phyloP scores from a whole-genome alignment of 1,140 invertebrate genomes.

The Holcopasites calliopsidis region DNA sequence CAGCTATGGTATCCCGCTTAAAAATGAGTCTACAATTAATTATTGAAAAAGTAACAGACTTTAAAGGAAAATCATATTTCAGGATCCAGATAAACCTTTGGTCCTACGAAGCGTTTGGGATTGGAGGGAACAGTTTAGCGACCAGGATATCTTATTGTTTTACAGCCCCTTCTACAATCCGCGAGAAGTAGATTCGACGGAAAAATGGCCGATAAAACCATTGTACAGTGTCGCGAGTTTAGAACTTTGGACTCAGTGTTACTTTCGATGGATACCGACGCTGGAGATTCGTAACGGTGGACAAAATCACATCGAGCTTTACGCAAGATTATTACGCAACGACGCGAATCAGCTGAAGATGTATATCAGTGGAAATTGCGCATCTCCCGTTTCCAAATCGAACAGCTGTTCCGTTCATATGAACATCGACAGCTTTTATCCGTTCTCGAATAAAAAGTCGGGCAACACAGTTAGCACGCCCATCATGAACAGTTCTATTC shows the following conservation, averaged over 20 bases:
- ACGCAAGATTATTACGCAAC: slow-evolving; percentile 80
- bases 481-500: slow-evolving; percentile 75
- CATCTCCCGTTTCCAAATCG: slow-evolving; percentile 66
- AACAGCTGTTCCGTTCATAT: slow-evolving; percentile 68
- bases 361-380: slow-evolving; percentile 61
- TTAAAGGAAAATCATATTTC: no score
- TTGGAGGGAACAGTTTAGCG: slow-evolving; percentile 90
- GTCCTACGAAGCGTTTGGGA: slow-evolving; percentile 89
- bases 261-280: slow-evolving; percentile 91
- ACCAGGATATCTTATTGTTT: slow-evolving; percentile 88
- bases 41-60: no score
- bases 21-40: no score
- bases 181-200: slow-evolving; percentile 48
- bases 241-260: slow-evolving; percentile 93
- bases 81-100: slow-evolving; percentile 81
- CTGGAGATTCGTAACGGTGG: slow-evolving; percentile 91
- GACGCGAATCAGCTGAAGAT: slow-evolving; percentile 81
- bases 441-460: slow-evolving; percentile 75
- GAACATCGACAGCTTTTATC: slow-evolving; percentile 78
- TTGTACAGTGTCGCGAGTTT: slow-evolving; percentile 81
- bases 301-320: slow-evolving; percentile 84
- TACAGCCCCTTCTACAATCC: slow-evolving; percentile 87
- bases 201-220: slow-evolving; percentile 76
- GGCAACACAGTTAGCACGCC: slow-evolving; percentile 72
- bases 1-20: slow-evolving; percentile 80